Evolutionary conservation across 2,797 vertebrate species (phyloP), one percentile per base, ranked within the genome.

Genomic region (Sebastes diaconus): DNA sequence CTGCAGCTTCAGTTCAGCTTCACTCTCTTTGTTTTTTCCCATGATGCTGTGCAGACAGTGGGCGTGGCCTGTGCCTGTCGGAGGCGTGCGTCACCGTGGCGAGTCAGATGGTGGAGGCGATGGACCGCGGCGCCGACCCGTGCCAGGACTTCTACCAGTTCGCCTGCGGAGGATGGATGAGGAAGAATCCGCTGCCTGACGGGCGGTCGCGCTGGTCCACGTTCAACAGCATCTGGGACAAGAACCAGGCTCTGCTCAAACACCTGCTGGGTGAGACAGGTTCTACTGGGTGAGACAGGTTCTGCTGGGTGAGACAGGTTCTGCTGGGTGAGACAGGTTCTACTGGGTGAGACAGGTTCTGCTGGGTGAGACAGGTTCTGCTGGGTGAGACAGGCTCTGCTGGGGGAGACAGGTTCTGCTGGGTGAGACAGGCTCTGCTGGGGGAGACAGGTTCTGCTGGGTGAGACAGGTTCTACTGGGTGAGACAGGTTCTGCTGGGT

Each of bases 101-200:
- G 75, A 97, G 97, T 76, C 97, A 97, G 93, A 98, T 99, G 66
- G 94, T 97, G 82, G 98, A 98, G 89, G 97, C 98, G 2, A 93
- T 99, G 93, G 98, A 99, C 87, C 96, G 93, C 14, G 89, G 90
- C 5, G 92, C 72, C 0, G 96, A 97, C 90, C 98, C 98, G 0
- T 99, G 98, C 84, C 95, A 97, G n/a, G 98, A 99, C 92, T 99
- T 99, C 93, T 99, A 99, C 92, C 97, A 97, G 91, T 99, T 97
- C 20, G 97, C 98, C 0, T 99, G 98, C 0, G 98, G 98, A 4
- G 98, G 98, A 30, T 99, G 98, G 98, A 97, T 98, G 87, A 96
- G 95, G 84, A 97, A 97, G 77, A 99, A 99, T 92, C 98, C 98
- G 0, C 95, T 99, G 70, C 98, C 98, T 0, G 97, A 97, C 0